Conservation (phyloP, 2,888 invertebrate species). For the Leucophenga montana region DNA sequence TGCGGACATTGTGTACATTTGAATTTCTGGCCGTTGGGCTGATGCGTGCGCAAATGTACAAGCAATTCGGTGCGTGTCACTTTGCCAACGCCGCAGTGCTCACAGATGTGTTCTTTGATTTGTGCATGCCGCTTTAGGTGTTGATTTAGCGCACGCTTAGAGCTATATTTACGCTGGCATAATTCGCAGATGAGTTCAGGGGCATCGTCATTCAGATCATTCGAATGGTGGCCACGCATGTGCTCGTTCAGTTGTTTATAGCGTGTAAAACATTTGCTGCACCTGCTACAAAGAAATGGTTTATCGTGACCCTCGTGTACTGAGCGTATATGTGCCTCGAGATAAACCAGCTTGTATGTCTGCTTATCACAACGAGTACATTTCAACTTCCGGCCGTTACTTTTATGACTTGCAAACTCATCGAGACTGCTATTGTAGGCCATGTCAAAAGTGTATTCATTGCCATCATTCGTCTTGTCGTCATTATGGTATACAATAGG, state of each 20-base stretch:
- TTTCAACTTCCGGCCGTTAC: constrained; percentile 41
- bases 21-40: constrained; percentile 65
- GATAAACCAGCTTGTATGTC: constrained; percentile 63
- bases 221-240: constrained; percentile 54
- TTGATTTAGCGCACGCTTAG: constrained; percentile 65
- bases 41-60: constrained; percentile 68
- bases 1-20: constrained; percentile 67
- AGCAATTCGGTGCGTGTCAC: constrained; percentile 67
- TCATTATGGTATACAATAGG: constrained; percentile 26
- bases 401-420: not conserved
- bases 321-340: constrained; percentile 66
- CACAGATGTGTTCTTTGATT: constrained; percentile 64
- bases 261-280: constrained; percentile 61
- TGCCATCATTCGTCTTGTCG: constrained; percentile 25
- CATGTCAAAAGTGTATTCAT: not conserved
- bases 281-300: constrained; percentile 63
- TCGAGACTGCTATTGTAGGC: constrained; percentile 32
- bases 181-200: constrained; percentile 55
- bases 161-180: constrained; percentile 65
- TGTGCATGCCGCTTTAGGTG: constrained; percentile 68
- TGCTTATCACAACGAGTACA: constrained; percentile 61
- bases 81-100: constrained; percentile 67
- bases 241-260: constrained; percentile 62
- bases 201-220: constrained; percentile 25
- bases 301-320: constrained; percentile 64